phyloP scores from a whole-genome alignment of 2,888 invertebrate genomes.

The Diaphora mendica region DNA sequence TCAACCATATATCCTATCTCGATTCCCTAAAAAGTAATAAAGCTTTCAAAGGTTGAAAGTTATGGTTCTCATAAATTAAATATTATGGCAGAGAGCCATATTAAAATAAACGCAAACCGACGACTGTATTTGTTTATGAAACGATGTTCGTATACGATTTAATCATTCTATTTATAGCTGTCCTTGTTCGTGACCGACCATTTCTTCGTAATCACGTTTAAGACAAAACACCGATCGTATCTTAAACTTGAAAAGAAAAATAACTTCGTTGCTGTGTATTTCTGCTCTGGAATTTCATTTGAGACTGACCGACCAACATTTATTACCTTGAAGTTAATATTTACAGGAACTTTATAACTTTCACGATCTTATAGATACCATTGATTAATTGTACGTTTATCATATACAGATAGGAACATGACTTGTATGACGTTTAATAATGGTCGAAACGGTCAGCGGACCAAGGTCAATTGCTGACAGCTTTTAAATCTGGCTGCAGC shows the following conservation, averaged over 20 bases:
- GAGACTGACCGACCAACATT: neutral
- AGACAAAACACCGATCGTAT: conserved; percentile 20
- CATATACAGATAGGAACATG: neutral
- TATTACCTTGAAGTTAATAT: conserved; percentile 2
- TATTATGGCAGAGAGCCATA: neutral
- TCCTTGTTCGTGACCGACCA: conserved; percentile 22
- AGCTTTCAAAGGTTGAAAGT: neutral
- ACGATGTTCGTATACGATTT: neutral
- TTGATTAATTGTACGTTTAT: neutral
- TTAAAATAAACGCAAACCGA: neutral
- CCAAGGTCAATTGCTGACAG: too few species aligned
- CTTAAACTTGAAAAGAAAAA: conserved; percentile 14
- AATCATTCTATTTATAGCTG: neutral
- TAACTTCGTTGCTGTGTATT: neutral
- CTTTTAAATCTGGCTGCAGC: too few species aligned
- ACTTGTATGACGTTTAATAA: neutral
- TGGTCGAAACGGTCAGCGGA: too few species aligned
- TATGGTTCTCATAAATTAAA: neutral
- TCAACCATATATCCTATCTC: neutral
- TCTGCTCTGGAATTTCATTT: neutral
- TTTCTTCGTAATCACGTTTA: conserved; percentile 17
- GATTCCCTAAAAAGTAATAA: neutral
- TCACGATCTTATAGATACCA: neutral
- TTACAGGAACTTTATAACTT: neutral
- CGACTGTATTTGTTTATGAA: neutral